Evolutionary conservation across 2,888 invertebrate species (phyloP).

Genomic region (Epiblema foenella): DNA sequence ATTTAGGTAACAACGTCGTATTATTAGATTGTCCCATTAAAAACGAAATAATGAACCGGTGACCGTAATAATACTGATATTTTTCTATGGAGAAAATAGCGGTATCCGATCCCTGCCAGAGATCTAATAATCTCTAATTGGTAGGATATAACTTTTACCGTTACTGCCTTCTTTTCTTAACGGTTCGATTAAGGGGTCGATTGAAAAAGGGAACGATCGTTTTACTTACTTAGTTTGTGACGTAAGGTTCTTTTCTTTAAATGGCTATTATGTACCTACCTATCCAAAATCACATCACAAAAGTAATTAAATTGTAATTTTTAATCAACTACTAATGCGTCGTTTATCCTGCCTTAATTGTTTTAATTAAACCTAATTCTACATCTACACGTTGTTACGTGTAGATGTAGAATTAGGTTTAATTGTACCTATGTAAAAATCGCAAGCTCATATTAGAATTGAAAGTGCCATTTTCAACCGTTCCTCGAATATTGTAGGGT

Average conservation of each 20-base stretch:
- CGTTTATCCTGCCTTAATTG: slow-evolving; percentile 11
- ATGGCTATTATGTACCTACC: not conserved
- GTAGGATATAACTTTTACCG: slow-evolving; percentile 36
- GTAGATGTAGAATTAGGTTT: no score
- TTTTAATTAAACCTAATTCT: slow-evolving; percentile 30
- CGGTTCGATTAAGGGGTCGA: slow-evolving; percentile 19
- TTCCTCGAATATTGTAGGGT: not conserved
- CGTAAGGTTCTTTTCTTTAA: not conserved
- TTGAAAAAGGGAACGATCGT: slow-evolving; percentile 22
- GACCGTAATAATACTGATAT: no score
- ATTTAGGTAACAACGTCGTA: no score
- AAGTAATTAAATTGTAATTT: not conserved
- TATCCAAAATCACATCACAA: not conserved
- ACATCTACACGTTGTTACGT: no score
- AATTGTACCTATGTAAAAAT: not conserved
- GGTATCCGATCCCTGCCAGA: no score
- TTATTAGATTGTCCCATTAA: no score
- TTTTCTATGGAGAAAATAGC: no score
- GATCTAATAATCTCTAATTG: no score
- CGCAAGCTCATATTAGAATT: not conserved
- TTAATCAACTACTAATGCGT: not conserved
- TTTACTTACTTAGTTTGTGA: not conserved
- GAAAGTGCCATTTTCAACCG: not conserved
- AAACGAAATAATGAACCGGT: no score
- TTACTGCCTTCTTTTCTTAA: slow-evolving; percentile 26